Conservation (phyloP, 2,113 vertebrate species). For the Neolamprologus toae region DNA sequence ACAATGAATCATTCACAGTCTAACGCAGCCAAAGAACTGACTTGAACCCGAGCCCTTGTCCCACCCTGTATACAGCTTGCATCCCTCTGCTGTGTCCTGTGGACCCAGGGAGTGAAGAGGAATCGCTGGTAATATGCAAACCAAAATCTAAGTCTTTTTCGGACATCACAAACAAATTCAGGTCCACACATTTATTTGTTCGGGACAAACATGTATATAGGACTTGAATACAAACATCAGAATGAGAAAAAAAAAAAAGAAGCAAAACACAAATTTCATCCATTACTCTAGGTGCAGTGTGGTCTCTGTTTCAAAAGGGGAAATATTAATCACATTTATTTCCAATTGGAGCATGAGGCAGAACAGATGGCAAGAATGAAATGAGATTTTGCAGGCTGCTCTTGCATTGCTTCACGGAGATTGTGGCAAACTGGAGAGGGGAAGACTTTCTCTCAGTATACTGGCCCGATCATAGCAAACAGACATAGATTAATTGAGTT, state of each 20-base stretch:
- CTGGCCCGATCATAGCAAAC: not conserved
- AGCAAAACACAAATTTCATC: not conserved
- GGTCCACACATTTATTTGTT: not conserved
- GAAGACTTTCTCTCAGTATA: not conserved
- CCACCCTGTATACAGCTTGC: not conserved
- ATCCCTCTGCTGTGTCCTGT: not conserved
- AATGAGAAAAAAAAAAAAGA: not conserved
- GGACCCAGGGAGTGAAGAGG: not conserved
- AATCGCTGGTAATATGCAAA: not conserved
- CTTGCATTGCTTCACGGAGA: not conserved
- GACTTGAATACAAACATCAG: not conserved
- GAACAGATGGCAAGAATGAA: conserved; percentile 43
- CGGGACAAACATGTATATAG: not conserved
- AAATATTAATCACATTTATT: conserved; percentile 23
- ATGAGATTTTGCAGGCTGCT: conserved; percentile 9
- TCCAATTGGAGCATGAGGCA: conserved; percentile 16
- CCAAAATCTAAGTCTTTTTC: not conserved
- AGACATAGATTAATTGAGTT: not conserved
- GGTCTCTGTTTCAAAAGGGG: not conserved
- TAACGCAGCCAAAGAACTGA: conserved; percentile 11
- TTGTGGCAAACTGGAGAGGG: not conserved
- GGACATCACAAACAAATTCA: not conserved
- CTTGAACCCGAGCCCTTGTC: conserved; percentile 5
- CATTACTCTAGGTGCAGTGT: not conserved
- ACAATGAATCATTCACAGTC: not conserved